phyloP scores from a whole-genome alignment of 2,797 vertebrate species.

The Pipistrellus pipistrellus region DNA sequence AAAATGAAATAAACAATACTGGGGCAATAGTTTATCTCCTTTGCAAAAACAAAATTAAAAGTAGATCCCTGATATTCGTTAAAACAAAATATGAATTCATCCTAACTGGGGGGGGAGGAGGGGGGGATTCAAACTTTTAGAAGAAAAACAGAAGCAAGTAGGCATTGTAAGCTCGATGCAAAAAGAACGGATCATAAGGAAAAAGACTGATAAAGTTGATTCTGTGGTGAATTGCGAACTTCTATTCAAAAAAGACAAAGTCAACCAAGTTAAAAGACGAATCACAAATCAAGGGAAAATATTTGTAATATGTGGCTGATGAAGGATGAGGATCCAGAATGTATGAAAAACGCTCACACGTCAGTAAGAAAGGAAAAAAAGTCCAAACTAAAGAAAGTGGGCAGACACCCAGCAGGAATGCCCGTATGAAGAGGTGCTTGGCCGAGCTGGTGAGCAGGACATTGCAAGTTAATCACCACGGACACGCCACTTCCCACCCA shows the following conservation, averaged over 20 bases:
- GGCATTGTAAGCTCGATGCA: background rate
- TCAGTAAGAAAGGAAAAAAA: background rate
- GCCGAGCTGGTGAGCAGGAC: background rate
- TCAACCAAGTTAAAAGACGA: background rate
- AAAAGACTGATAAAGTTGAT: background rate
- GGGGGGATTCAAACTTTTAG: no score
- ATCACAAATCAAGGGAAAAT: background rate
- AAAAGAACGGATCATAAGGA: background rate
- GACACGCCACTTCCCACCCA: background rate
- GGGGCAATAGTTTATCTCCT: background rate
- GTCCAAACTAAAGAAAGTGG: background rate
- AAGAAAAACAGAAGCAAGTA: background rate
- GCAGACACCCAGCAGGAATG: background rate
- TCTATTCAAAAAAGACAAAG: background rate
- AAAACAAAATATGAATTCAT: background rate
- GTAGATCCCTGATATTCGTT: background rate
- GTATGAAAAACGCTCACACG: background rate
- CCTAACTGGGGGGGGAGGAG: background rate
- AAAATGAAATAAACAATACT: background rate
- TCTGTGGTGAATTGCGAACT: background rate
- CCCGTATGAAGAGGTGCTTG: background rate
- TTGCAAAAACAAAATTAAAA: background rate
- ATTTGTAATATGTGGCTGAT: background rate
- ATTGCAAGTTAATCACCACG: background rate
- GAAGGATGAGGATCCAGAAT: background rate